Conservation (phyloP, 23 tunicate species). For the Ascidia mentula region DNA sequence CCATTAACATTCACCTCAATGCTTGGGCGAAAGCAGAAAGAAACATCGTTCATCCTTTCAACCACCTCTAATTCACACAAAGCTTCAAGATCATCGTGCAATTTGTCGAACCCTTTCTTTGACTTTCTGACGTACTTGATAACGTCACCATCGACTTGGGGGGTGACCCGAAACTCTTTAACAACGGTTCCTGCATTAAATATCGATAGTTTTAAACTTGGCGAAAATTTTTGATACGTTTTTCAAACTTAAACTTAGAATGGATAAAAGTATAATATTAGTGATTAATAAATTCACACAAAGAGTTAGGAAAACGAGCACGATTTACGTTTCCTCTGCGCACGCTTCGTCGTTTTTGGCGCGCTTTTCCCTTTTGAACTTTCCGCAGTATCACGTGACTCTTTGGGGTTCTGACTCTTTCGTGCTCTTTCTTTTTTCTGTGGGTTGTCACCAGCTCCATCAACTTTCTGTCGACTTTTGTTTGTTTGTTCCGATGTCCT, state of each 20-base stretch:
- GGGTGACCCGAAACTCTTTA: not conserved
- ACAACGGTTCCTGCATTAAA: not conserved
- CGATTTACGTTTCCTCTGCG: too few relatives aligned
- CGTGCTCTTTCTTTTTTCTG: too few relatives aligned
- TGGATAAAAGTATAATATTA: too few relatives aligned
- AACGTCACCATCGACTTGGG: not conserved
- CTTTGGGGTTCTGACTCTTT: too few relatives aligned
- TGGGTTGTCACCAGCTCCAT: too few relatives aligned
- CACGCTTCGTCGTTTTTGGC: too few relatives aligned
- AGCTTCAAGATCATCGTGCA: not conserved
- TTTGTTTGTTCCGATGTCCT: not conserved
- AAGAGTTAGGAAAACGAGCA: too few relatives aligned
- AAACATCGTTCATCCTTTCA: not conserved
- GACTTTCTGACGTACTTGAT: not conserved
- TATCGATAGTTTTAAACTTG: not conserved
- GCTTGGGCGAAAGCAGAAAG: not conserved
- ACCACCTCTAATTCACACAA: not conserved
- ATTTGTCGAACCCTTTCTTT: not conserved
- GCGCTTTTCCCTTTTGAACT: too few relatives aligned
- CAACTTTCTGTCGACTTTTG: not conserved
- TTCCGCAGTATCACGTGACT: too few relatives aligned
- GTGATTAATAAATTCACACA: too few relatives aligned
- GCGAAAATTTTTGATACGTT: not conserved
- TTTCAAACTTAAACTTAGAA: too few relatives aligned
- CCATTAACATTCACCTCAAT: not conserved